Base-by-base conservation (phyloP, 2,888 invertebrate genomes). In the Ecliptopera silaceata region DNA sequence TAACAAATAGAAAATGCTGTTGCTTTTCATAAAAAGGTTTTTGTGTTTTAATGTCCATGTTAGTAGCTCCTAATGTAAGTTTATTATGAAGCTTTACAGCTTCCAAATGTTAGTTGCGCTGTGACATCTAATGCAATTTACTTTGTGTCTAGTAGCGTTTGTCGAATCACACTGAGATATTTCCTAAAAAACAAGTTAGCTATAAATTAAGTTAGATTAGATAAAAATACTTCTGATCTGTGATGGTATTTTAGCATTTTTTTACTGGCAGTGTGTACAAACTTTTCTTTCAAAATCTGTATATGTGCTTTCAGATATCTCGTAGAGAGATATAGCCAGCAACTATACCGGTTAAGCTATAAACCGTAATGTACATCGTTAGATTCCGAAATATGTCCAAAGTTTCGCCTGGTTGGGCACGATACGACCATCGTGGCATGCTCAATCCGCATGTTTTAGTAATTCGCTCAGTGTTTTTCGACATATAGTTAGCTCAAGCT, bases 401-500 rank as follows among this genome's bases (percentile, higher is more conserved):
- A n/a, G n/a, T n/a, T n/a, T n/a, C n/a, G n/a, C n/a, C n/a, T n/a
- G n/a, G n/a, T n/a, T n/a, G n/a, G n/a, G n/a, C n/a, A n/a, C n/a
- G n/a, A n/a, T n/a, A n/a, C n/a, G n/a, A n/a, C n/a, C n/a, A n/a
- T n/a, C n/a, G n/a, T n/a, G n/a, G n/a, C n/a, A n/a, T n/a, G 26
- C 8, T 26, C n/a, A 32, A 12, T 32, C n/a, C n/a, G 32, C n/a
- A 32, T 32, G 32, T 26, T 6, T 2, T 32, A 32, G 8, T 8
- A n/a, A n/a, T 6, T n/a, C 8, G 4, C 43, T 69, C 65, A 39
- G 56, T 62, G 60, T 60, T 59, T 17, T 61, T 55, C 59, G 38
- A 55, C 43, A 58, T 36, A 15, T 8, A 29, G 32, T 41, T 29
- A 62, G 68, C 66, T 59, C 56, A 82, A 84, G 85, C 86, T 84